phyloP scores from a whole-genome alignment of 2,113 vertebrate genomes.

The Tapirus terrestris region DNA sequence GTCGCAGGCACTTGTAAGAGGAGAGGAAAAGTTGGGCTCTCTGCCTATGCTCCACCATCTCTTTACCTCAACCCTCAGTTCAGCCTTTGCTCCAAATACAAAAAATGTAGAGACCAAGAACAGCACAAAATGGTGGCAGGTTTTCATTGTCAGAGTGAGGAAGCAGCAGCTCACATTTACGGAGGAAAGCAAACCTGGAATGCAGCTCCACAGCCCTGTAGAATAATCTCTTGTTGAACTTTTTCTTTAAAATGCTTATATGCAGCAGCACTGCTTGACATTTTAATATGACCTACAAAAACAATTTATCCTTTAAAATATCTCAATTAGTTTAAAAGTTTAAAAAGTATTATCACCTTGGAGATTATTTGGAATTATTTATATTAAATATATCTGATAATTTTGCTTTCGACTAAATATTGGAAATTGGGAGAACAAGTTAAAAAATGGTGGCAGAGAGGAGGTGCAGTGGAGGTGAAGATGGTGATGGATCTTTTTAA shows the following conservation, averaged over 20 bases:
- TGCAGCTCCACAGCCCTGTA: accelerated
- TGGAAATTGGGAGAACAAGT: background rate
- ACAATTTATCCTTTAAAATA: background rate
- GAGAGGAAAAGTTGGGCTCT: background rate
- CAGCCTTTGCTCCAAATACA: background rate
- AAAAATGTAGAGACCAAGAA: background rate
- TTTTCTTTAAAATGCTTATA: background rate
- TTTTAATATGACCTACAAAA: background rate
- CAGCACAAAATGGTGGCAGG: background rate
- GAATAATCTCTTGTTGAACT: background rate
- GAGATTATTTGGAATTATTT: background rate
- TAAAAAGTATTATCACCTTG: background rate
- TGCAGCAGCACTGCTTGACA: no score
- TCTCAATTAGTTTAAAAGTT: background rate
- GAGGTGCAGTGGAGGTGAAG: background rate
- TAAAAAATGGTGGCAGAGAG: background rate
- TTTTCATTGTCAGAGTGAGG: background rate
- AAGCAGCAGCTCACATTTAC: background rate
- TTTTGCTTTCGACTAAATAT: background rate
- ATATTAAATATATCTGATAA: background rate
- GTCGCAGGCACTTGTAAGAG: background rate
- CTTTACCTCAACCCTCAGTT: background rate
- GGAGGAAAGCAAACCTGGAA: background rate
- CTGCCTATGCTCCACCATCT: background rate
- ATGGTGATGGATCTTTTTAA: background rate